Conservation (phyloP, 2,888 invertebrate species). For the Esperia sulphurella region DNA sequence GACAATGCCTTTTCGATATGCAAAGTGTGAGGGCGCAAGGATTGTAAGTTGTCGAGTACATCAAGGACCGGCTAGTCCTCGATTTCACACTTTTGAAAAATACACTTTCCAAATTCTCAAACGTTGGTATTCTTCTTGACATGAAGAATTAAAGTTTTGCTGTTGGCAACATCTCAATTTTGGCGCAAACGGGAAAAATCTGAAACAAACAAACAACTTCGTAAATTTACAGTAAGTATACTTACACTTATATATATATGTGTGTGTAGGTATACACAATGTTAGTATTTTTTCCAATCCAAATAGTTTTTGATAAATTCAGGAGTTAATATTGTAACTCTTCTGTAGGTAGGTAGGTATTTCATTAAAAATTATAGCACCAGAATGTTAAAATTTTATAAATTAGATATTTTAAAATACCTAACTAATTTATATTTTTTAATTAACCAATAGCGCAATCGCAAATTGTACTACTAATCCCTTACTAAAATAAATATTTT, state of each 20-base stretch:
- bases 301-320: no score
- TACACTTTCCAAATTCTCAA: conserved; percentile 61
- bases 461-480: no score
- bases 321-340: no score
- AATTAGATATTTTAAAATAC: no score
- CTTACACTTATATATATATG: not conserved
- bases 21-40: conserved; percentile 71
- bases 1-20: conserved; percentile 68
- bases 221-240: not conserved
- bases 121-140: conserved; percentile 58
- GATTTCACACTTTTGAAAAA: conserved; percentile 66
- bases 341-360: no score
- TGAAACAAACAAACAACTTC: conserved; percentile 50
- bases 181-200: conserved; percentile 39
- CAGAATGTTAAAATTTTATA: no score
- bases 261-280: not conserved
- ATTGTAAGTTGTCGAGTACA: conserved; percentile 74
- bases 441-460: no score
- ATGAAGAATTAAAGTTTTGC: conserved; percentile 70
- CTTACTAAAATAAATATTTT: no score
- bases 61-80: conserved; percentile 78
- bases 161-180: conserved; percentile 62
- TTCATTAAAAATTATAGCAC: no score
- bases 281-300: no score
- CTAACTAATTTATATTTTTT: no score